Evolutionary conservation across 2,113 vertebrate species (phyloP), one percentile per base, ranked within the genome.

Genomic region (Holacanthus passer): DNA sequence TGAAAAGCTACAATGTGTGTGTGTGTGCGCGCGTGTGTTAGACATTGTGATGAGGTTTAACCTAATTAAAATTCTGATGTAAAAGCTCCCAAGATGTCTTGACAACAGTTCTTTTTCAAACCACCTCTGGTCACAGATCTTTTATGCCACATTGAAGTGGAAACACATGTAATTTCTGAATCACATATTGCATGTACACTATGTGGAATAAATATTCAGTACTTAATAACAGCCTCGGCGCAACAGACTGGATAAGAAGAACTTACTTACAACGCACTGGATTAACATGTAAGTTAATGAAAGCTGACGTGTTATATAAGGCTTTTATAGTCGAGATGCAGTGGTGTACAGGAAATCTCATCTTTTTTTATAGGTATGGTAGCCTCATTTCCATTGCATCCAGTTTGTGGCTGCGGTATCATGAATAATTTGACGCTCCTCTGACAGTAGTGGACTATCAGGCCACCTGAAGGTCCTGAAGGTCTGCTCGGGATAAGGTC

Each of bases 391-490:
- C 16, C 48, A 55, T 45, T 48, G 24, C 50, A 69, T 22, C 0
- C 1, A 16, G 22, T 24, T 29, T 63, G 41, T 75, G 74, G 60
- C 58, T 16, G 53, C 37, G 45, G 29, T 53, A 27, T 62, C 2
- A 78, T 70, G 31, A 83, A 74, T 77, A 77, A 83, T 76, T 37
- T 52, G 48, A 41, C 43, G 56, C 19, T 31, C 48, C 5, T 31
- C 31, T 56, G 66, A 59, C 48, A 59, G 62, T 43, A 16, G 37
- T 3, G 24, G 41, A 64, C 41, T 31, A 13, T 48, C 24, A 2
- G 41, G 14, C 58, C 24, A 80, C 67, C 56, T 77, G 29, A 73
- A 88, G 55, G 68, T 50, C 45, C 59, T 47, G n/a, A n/a, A n/a
- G n/a, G 56, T 47, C 14, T 32, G 63, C 32, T 68, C 47, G 27